Percentiles rank a stretch among this genome's conserved stretches.
phyloP scores from a whole-genome alignment of 2,797 vertebrate genomes.

The Scyliorhinus canicula region DNA sequence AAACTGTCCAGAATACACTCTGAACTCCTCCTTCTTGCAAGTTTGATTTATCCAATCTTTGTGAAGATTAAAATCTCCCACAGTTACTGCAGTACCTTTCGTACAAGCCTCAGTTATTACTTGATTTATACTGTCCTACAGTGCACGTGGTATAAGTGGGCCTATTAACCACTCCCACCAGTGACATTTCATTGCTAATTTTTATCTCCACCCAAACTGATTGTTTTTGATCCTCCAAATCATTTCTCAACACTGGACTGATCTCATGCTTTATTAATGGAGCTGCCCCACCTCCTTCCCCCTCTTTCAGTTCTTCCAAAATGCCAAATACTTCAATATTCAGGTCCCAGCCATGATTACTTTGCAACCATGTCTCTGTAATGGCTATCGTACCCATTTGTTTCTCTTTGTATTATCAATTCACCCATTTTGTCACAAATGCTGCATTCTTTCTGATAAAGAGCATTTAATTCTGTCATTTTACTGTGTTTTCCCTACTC shows the following conservation, averaged over 20 bases:
- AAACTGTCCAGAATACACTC: not conserved
- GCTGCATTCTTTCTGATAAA: not conserved
- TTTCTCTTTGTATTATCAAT: not conserved
- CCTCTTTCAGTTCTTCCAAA: not conserved
- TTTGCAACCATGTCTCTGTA: not conserved
- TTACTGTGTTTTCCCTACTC: not conserved
- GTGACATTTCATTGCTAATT: not conserved
- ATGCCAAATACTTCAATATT: not conserved
- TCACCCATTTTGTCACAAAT: not conserved
- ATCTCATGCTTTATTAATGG: not conserved
- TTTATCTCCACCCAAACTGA: not conserved
- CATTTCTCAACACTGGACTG: not conserved
- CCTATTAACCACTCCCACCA: not conserved
- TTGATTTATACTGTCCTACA: not conserved
- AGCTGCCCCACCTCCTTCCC: not conserved
- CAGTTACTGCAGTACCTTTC: not conserved
- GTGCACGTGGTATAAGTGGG: not conserved
- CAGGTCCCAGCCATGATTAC: not conserved
- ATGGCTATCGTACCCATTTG: not conserved
- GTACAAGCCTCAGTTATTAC: not conserved
- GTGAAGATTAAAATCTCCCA: not conserved
- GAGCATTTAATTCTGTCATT: not conserved
- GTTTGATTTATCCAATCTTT: not conserved
- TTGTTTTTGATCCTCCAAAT: not conserved
- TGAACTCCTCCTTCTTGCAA: not conserved